Conservation (phyloP, 2,113 vertebrate genomes). For the Neolamprologus variostigma region DNA sequence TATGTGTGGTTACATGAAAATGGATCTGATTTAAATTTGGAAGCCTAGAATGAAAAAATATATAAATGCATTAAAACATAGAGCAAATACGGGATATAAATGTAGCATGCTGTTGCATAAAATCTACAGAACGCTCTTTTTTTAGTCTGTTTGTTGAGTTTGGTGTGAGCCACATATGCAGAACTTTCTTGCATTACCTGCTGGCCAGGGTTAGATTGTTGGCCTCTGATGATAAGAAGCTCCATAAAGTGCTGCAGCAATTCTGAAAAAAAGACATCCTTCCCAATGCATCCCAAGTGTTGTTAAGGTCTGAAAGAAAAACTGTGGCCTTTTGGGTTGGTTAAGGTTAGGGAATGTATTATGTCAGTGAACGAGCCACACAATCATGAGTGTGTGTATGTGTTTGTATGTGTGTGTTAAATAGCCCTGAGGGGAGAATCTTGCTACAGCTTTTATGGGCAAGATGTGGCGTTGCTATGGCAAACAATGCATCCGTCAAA, state of each 20-base stretch:
- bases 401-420: neutral
- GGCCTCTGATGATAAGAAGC: neutral
- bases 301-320: neutral
- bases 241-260: neutral
- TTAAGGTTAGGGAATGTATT: neutral
- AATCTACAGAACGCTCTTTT: neutral
- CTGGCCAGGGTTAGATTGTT: neutral
- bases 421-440: slow-evolving; percentile 4
- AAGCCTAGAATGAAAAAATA: neutral
- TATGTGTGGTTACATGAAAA: neutral
- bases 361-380: neutral
- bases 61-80: neutral
- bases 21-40: neutral
- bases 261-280: neutral
- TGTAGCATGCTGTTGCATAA: neutral
- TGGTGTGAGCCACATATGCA: neutral
- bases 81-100: neutral
- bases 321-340: neutral
- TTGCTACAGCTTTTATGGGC: slow-evolving; percentile 21
- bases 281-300: neutral
- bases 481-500: slow-evolving; percentile 6
- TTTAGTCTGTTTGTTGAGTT: neutral
- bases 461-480: slow-evolving; percentile 48
- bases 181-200: neutral
- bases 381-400: neutral